Conservation (phyloP, 2,797 vertebrate genomes). For the Sebastes trivittatus region DNA sequence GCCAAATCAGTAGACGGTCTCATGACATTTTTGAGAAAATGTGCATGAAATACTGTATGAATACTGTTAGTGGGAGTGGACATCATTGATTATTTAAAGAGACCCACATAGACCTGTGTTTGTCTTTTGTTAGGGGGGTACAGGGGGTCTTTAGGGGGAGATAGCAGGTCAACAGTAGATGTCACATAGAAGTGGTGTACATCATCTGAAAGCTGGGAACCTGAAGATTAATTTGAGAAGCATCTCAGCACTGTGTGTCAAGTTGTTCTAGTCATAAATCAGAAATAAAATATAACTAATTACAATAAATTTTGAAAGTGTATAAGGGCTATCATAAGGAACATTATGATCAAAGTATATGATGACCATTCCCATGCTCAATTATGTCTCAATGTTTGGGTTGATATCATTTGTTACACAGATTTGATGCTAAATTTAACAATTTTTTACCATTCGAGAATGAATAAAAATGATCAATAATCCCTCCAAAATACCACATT, state of each 20-base stretch:
- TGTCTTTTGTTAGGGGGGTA: neutral
- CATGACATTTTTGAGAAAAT: slow-evolving; percentile 16
- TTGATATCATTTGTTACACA: no score
- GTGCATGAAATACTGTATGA: neutral
- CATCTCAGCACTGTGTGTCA: neutral
- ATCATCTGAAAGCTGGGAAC: neutral
- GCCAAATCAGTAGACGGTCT: slow-evolving; percentile 18
- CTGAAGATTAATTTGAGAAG: neutral
- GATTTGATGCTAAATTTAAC: no score
- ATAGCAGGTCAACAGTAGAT: neutral
- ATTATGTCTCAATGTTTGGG: no score
- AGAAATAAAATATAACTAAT: neutral
- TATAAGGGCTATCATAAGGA: no score
- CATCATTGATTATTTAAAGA: no score
- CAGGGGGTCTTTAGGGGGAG: no score
- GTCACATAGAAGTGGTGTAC: neutral
- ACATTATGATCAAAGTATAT: no score
- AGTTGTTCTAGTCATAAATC: neutral
- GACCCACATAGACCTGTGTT: neutral
- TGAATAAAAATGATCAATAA: no score
- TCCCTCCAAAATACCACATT: no score
- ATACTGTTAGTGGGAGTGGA: neutral
- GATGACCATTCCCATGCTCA: no score
- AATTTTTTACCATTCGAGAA: no score
- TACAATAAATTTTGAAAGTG: no score